These are phyloP conservation scores for Cephus rjabovi DNA, from an alignment of 2,888 invertebrate species.

Conservation along the genomic window DNA sequence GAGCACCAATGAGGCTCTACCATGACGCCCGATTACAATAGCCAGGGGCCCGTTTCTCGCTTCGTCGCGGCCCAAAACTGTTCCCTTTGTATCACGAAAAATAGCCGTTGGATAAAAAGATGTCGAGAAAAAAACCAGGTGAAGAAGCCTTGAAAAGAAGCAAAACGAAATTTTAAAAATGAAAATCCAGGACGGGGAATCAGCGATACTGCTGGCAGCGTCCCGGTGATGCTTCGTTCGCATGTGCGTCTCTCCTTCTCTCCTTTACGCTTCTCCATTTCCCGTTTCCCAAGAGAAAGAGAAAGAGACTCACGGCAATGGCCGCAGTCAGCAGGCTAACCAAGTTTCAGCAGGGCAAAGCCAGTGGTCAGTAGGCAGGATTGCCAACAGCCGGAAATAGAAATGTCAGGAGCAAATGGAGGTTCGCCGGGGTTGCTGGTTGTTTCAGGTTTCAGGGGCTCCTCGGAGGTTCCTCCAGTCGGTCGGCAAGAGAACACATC, in stretches of 20 bases:
- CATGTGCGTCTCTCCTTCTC: no score
- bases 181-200: background rate
- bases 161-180: background rate
- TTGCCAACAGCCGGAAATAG: background rate
- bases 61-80: slow-evolving; percentile 29
- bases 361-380: background rate
- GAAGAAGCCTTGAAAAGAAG: background rate
- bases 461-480: background rate
- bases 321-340: background rate
- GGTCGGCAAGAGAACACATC: slow-evolving; percentile 15
- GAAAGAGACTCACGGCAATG: background rate
- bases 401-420: background rate
- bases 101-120: background rate
- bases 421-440: background rate
- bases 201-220: background rate
- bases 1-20: slow-evolving; percentile 73
- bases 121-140: background rate
- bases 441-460: background rate
- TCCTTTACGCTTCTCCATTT: background rate
- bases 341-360: background rate
- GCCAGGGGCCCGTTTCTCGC: slow-evolving; percentile 61
- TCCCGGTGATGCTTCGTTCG: background rate
- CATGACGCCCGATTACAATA: slow-evolving; percentile 72
- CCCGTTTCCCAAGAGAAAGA: background rate
- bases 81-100: slow-evolving; percentile 33